phyloP scores from a whole-genome alignment of 2,888 invertebrate species.

The Harpalus rubripes region DNA sequence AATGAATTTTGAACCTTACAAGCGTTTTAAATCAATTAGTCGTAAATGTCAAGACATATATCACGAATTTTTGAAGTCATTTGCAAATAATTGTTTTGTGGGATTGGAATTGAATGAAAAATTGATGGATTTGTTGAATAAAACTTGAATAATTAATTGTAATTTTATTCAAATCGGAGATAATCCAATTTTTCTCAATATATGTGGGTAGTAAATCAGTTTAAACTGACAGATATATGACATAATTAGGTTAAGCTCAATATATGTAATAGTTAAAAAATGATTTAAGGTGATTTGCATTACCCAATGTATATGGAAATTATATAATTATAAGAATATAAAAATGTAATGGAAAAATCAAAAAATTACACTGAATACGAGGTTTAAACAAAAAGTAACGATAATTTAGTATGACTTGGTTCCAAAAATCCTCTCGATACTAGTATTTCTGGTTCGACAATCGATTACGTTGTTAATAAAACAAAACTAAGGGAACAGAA shows the following conservation, averaged over 20 bases:
- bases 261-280: constrained; percentile 20
- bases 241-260: constrained; percentile 43
- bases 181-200: constrained; percentile 13
- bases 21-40: constrained; percentile 4
- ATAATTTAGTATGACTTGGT: no score
- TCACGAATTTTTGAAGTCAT: neutral
- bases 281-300: constrained; percentile 13
- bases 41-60: constrained; percentile 11
- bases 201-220: constrained; percentile 37
- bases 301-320: neutral
- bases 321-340: no score
- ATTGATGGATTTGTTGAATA: neutral
- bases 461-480: no score
- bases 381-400: no score
- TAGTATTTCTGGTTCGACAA: no score
- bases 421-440: no score
- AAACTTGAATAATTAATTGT: neutral
- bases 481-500: no score
- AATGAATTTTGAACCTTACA: constrained; percentile 16
- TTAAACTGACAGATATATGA: constrained; percentile 26
- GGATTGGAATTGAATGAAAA: neutral
- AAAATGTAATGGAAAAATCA: no score
- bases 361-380: no score
- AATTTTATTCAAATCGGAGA: neutral
- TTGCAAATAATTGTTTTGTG: neutral